Conservation (phyloP, 2,113 vertebrate species). For the Eubucco bourcierii region DNA sequence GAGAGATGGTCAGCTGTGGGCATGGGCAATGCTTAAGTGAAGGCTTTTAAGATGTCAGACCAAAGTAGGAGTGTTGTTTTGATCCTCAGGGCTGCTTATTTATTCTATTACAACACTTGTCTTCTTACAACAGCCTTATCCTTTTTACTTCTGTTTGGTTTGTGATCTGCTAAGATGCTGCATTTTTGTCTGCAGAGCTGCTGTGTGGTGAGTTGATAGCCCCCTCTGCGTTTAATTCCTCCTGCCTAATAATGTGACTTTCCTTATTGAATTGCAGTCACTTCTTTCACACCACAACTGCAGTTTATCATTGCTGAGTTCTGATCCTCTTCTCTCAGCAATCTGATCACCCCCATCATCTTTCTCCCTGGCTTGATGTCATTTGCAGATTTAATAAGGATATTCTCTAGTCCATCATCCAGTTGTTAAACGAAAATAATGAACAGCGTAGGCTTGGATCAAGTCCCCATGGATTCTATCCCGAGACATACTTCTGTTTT, state of each 20-base stretch:
- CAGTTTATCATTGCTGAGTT: not conserved
- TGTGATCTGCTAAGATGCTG: not conserved
- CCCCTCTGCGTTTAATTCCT: not conserved
- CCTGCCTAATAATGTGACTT: not conserved
- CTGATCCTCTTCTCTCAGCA: not conserved
- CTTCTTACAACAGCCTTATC: not conserved
- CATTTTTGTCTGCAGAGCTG: not conserved
- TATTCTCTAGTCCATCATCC: slow-evolving; percentile 33
- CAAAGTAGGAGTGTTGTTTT: not conserved
- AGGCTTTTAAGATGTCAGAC: not conserved
- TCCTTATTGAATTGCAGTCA: not conserved
- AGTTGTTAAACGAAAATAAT: slow-evolving; percentile 21
- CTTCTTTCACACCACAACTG: not conserved
- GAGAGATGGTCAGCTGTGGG: rapidly evolving
- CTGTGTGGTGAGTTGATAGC: not conserved
- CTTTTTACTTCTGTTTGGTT: not conserved
- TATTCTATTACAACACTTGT: not conserved
- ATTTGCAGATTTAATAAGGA: slow-evolving; percentile 34
- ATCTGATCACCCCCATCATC: not conserved
- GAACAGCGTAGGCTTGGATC: slow-evolving; percentile 1
- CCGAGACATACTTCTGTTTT: slow-evolving; percentile 23
- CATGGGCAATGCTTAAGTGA: not conserved
- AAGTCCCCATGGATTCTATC: not conserved
- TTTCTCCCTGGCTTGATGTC: not conserved
- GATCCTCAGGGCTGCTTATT: not conserved